Base-by-base conservation (phyloP, 2,797 vertebrate species). In the Neoniphon sammara region DNA sequence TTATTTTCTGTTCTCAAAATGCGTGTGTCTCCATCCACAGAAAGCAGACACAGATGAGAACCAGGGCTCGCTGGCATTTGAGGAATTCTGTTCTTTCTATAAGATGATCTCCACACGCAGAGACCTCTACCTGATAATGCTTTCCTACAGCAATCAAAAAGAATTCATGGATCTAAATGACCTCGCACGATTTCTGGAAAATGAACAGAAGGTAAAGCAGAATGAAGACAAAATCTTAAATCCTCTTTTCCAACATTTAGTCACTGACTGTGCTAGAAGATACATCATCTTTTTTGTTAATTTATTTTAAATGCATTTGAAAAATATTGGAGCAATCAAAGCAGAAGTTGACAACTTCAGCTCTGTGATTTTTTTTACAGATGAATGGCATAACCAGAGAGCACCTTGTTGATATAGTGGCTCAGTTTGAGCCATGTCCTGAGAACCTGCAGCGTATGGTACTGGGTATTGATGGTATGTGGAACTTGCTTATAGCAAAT, bases 71-170 rank as follows among this genome's bases (percentile, higher is more conserved):
- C 91, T 99, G 81, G 96, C 92, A 70, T 98, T 98, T 0, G 97
- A 98, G 18, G 98, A 98, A 84, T 99, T 99, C 92, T 98, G 96
- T 12, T 91, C 95, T 7, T 99, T 99, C 93, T 99, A 98, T 81
- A 98, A 98, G 93, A 96, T 96, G 95, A 98, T 99, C 93, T 99
- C 97, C 2, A 99, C 97, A 0, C 95, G 97, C 14, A 93, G 96
- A 6, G 97, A 99, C 78, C 94, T 99, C 66, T 98, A 98, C 85
- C 92, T 99, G 81, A 95, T 99, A 15, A 92, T 99, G 96, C 95
- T 99, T 85, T 95, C 96, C 87, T 97, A 98, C 92, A 98, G 97
- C 87, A 95, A 96, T 87, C 97, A 97, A 86, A 98, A 98, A 85
- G 98, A 98, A 87, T 94, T 96, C 83, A 81, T 98, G 88, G 96